phyloP scores from a whole-genome alignment of 2,113 vertebrate genomes.

The Ceyx melanurus region DNA sequence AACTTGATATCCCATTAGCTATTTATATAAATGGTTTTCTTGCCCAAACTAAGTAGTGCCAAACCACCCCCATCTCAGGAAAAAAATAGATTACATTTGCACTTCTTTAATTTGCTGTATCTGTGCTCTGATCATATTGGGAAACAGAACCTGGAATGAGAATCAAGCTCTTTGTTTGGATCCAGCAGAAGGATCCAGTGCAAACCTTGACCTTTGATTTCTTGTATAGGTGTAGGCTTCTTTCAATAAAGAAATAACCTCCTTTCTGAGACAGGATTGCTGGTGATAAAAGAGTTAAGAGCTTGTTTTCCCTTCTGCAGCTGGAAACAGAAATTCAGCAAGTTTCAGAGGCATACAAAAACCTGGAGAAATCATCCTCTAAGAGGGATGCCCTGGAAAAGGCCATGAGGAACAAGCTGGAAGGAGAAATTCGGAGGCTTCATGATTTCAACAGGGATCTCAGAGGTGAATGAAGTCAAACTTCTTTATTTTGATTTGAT shows the following conservation, averaged over 20 bases:
- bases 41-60: background rate
- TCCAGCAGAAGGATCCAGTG: background rate
- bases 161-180: background rate
- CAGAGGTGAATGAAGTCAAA: constrained; percentile 82
- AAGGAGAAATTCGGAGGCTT: constrained; percentile 94
- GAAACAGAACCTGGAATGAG: background rate
- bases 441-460: constrained; percentile 98
- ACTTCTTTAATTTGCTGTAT: background rate
- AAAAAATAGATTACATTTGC: background rate
- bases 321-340: constrained; percentile 96
- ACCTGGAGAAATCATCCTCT: constrained; percentile 94
- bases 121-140: background rate
- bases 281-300: background rate
- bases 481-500: background rate
- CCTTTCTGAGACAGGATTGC: background rate
- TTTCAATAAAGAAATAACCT: background rate
- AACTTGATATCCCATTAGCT: background rate
- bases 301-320: constrained; percentile 68
- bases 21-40: background rate
- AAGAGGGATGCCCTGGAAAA: constrained; percentile 95
- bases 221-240: background rate
- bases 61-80: background rate
- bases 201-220: background rate
- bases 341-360: constrained; percentile 96
- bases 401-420: constrained; percentile 97